A percentile compares a stretch with the other conserved stretches of the same genome.
These are phyloP conservation scores for Papilio demoleus DNA, from an alignment of 2,888 invertebrate genomes.

Conservation along the genomic window DNA sequence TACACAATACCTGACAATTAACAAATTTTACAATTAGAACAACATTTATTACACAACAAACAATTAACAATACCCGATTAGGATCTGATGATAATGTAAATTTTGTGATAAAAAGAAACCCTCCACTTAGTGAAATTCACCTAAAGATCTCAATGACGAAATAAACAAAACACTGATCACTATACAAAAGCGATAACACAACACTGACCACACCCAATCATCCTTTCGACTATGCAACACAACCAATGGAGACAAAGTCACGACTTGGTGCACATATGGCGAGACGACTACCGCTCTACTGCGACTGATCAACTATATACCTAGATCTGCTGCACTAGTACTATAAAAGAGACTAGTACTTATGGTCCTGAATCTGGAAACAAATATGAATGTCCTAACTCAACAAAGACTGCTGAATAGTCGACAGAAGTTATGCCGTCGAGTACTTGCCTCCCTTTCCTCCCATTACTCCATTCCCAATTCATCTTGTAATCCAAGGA, in stretches of 20 bases:
- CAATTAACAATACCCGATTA: too few species aligned
- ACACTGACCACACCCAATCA: constrained; percentile 53
- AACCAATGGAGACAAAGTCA: constrained; percentile 46
- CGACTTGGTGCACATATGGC: constrained; percentile 43
- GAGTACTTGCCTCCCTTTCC: too few species aligned
- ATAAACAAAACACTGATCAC: constrained; percentile 60
- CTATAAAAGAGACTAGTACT: constrained; percentile 60
- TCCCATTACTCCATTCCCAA: constrained; percentile 70
- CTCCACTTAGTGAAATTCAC: constrained; percentile 59
- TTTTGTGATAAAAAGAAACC: constrained; percentile 45
- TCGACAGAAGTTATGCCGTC: constrained; percentile 52
- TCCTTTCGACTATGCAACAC: too few species aligned
- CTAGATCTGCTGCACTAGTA: constrained; percentile 75
- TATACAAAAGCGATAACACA: constrained; percentile 54
- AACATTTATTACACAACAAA: too few species aligned
- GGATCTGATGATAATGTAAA: constrained; percentile 40
- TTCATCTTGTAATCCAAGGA: constrained; percentile 59
- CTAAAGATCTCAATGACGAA: constrained; percentile 73
- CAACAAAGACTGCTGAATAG: constrained; percentile 49
- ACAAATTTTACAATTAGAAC: too few species aligned
- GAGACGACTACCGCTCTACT: constrained; percentile 50
- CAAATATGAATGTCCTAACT: too few species aligned
- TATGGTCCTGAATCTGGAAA: constrained; percentile 71
- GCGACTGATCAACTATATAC: constrained; percentile 73
- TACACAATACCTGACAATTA: too few species aligned